Evolutionary conservation across 2,113 vertebrate species (phyloP).

Genomic region (Mesitornis unicolor): DNA sequence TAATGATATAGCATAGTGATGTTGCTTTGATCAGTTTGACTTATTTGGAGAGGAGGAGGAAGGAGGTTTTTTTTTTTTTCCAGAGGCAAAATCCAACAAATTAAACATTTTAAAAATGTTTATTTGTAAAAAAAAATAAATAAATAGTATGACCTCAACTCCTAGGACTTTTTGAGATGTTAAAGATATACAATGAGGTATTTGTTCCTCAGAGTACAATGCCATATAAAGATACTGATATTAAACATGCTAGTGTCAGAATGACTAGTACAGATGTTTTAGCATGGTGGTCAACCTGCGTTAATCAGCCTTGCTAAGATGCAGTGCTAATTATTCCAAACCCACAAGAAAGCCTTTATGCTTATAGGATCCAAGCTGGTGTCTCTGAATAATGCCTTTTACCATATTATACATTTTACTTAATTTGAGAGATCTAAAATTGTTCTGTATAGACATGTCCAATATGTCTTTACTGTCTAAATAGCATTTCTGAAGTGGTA

Average conservation of each 20-base stretch:
- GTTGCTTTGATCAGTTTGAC: not conserved
- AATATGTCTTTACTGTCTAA: not conserved
- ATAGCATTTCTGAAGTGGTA: not conserved
- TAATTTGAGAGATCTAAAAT: not conserved
- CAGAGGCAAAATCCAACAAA: not conserved
- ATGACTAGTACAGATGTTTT: not conserved
- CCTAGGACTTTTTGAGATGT: not conserved
- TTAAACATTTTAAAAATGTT: not conserved
- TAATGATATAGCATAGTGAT: not conserved
- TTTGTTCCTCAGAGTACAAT: not conserved
- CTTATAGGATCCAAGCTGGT: not conserved
- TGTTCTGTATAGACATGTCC: not conserved
- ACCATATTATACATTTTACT: not conserved
- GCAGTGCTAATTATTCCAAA: not conserved
- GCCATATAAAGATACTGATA: not conserved
- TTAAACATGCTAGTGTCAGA: not conserved
- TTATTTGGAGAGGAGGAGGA: rapidly evolving
- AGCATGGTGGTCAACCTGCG: not conserved
- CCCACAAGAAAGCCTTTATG: not conserved
- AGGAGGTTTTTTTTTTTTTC: too few relatives aligned
- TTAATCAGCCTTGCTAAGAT: not conserved
- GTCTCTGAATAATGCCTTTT: not conserved
- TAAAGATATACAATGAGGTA: not conserved
- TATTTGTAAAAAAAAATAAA: not conserved
- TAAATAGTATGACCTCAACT: not conserved